Evolutionary conservation across 1,140 invertebrate genomes (phyloP).

Genomic region (Achatina immaculata): DNA sequence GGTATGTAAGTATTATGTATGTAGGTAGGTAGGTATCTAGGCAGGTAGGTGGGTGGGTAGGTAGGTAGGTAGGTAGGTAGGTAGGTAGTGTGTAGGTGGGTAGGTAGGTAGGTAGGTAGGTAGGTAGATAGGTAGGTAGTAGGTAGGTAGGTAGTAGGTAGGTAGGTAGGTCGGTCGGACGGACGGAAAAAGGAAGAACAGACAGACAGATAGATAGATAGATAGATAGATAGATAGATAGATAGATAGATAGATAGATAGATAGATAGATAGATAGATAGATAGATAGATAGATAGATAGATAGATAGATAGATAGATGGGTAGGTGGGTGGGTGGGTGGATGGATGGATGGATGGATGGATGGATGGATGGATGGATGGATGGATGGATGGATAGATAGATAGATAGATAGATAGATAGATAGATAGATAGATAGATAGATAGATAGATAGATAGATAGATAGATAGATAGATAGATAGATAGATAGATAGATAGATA

Average conservation of each 20-base stretch:
- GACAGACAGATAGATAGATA: background rate
- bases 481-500: slow-evolving; percentile 14
- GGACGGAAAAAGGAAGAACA: background rate
- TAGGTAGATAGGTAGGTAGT: no score
- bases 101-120: no score
- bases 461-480: slow-evolving; percentile 14
- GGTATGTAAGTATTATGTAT: no score
- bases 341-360: background rate
- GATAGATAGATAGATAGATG: no score
- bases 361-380: background rate
- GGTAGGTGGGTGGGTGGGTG: no score
- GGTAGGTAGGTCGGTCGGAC: no score
- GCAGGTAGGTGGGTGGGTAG: no score
- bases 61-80: no score
- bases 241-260: slow-evolving; percentile 1
- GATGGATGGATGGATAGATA: no score
- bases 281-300: slow-evolving; percentile 14
- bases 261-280: slow-evolving; percentile 6
- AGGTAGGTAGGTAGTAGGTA: no score
- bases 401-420: slow-evolving; percentile 14
- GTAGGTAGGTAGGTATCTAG: no score
- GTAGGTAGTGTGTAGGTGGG: no score
- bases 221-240: slow-evolving; percentile 5
- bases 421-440: slow-evolving; percentile 14
- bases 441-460: slow-evolving; percentile 14